Percentiles rank a stretch among this genome's conserved stretches.
These are phyloP conservation scores for Sander vitreus DNA, from an alignment of 2,113 vertebrate species.

Conservation along the genomic window DNA sequence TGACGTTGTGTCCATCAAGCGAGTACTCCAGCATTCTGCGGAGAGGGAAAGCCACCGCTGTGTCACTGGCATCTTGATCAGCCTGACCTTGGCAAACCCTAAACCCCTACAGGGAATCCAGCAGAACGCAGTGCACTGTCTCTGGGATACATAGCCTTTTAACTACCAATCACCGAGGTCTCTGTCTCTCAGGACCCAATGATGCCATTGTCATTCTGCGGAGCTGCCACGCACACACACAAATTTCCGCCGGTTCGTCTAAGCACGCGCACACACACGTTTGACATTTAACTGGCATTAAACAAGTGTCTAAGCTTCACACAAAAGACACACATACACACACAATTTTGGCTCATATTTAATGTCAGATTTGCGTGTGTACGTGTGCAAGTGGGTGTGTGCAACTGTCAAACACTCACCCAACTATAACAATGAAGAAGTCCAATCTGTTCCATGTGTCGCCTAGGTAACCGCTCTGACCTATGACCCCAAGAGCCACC, in stretches of 20 bases:
- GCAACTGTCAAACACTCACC: constrained; percentile 84
- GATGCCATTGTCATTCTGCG: constrained; percentile 76
- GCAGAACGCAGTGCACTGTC: constrained; percentile 33
- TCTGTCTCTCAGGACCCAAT: constrained; percentile 63
- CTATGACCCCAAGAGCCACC: constrained; percentile 96
- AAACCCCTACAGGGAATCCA: constrained; percentile 55
- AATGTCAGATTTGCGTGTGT: constrained; percentile 73
- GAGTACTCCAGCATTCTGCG: constrained; percentile 98
- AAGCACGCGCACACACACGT: constrained; percentile 66
- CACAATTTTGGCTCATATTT: constrained; percentile 79
- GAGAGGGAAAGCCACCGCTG: constrained; percentile 47
- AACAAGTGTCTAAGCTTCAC: constrained; percentile 80
- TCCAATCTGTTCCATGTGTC: constrained; percentile 99
- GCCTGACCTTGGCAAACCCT: constrained; percentile 67
- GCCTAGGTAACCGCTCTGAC: constrained; percentile 96
- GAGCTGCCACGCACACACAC: constrained; percentile 30
- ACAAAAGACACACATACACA: constrained; percentile 72
- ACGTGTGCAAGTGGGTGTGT: constrained; percentile 24
- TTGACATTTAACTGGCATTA: constrained; percentile 88
- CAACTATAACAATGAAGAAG: constrained; percentile 98
- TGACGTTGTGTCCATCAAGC: constrained; percentile 96
- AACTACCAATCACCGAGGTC: constrained; percentile 71
- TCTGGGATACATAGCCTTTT: constrained; percentile 64
- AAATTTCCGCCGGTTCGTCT: constrained; percentile 4
- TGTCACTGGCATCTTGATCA: constrained; percentile 59